These are phyloP conservation scores for Saxicola maurus DNA, from an alignment of 2,797 vertebrate genomes.

Conservation along the genomic window DNA sequence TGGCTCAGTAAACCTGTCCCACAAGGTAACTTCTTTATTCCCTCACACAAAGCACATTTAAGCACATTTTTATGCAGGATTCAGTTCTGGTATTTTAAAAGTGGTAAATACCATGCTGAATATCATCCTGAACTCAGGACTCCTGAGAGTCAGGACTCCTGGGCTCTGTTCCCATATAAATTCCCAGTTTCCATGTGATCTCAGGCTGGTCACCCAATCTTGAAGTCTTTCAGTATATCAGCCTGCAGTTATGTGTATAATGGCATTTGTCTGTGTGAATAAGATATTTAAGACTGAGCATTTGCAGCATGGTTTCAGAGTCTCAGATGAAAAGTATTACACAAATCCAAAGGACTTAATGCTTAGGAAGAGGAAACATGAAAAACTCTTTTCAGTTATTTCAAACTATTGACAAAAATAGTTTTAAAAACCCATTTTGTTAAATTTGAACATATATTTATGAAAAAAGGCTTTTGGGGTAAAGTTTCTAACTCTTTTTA, in stretches of 20 bases:
- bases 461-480: not conserved
- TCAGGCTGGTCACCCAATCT: not conserved
- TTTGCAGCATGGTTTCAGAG: not conserved
- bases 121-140: not conserved
- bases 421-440: not conserved
- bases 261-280: not conserved
- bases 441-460: not conserved
- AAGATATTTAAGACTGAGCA: not conserved
- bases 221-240: not conserved
- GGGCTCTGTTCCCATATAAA: not conserved
- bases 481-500: not conserved
- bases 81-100: not conserved
- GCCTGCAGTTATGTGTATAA: not conserved
- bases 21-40: constrained; percentile 14
- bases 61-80: not conserved
- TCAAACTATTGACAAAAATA: not conserved
- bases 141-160: not conserved
- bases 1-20: not conserved
- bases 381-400: not conserved
- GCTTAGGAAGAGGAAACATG: not conserved
- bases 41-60: constrained; percentile 7
- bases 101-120: not conserved
- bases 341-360: not conserved
- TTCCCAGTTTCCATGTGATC: not conserved
- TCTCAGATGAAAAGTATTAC: not conserved